Base-by-base conservation (phyloP, 2,797 vertebrate genomes). In the Jordanella pulchra region DNA sequence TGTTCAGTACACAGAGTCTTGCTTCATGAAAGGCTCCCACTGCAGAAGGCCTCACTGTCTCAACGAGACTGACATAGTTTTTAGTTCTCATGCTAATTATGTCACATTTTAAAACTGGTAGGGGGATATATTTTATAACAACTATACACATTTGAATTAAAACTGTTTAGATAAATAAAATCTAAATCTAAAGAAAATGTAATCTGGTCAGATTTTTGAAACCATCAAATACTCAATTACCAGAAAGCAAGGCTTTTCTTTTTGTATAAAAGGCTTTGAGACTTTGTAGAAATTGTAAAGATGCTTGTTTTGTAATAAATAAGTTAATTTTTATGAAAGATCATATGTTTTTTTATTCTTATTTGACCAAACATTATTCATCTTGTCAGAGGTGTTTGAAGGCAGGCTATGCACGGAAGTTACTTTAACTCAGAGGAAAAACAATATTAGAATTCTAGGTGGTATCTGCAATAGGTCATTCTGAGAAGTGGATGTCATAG, bases 1-100 rank as follows among this genome's bases (percentile, higher is more conserved):
- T 28, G 73, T 50, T 75, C 71, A 75, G 85, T 75, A 78, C 79
- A 65, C 75, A 75, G 83, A 85, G 73, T 84, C 63, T 63, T 32
- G 76, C 73, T 88, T 83, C 75, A 82, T 87, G 79, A 77, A 72
- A 71, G 69, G 80, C 87, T 89, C 89, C 83, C 84, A 84, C 75
- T 35, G 18, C 82, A 69, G 69, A 81, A 56, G 64, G 71, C 17
- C 68, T 67, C 69, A 60, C 76, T 75, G 77, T 86, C 83, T 28
- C 30, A 55, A 79, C 30, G 13, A 58, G 14, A 27, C 70, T 23
- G 71, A 66, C 71, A 55, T 65, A 28, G 30, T 71, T 73, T 69
- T 54, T 28, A n/a, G 0, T 51, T 76, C 68, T 80, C 68, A 69
- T 17, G 58, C 61, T 18, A 32, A 67, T 77, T 42, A 70, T 30